Percentiles rank a stretch among this genome's conserved stretches.
phyloP scores from a whole-genome alignment of 2,888 invertebrate species.

The Apamea crenata region DNA sequence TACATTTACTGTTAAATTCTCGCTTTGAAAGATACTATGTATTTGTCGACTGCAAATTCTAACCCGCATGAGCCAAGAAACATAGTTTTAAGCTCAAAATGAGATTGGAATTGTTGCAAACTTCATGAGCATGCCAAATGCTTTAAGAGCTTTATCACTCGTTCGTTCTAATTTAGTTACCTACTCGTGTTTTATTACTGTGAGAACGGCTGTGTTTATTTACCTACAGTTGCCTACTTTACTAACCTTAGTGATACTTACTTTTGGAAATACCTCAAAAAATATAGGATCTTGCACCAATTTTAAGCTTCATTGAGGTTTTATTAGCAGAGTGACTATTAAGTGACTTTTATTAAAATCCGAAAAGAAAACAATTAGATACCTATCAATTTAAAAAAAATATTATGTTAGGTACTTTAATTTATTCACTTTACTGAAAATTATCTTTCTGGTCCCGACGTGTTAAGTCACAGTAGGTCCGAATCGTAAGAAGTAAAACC shows the following conservation, averaged over 20 bases:
- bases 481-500: not conserved
- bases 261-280: not conserved
- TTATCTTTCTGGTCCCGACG: not conserved
- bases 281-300: not conserved
- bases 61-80: constrained; percentile 61
- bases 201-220: constrained; percentile 3
- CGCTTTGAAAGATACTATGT: constrained; percentile 49
- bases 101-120: constrained; percentile 60
- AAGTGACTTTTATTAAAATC: not conserved
- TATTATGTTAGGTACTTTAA: not conserved
- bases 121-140: constrained; percentile 58
- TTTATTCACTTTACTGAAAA: not conserved
- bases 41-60: constrained; percentile 51
- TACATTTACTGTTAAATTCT: constrained; percentile 44
- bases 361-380: not conserved
- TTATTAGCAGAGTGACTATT: not conserved
- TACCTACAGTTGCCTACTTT: not conserved
- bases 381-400: too few relatives aligned
- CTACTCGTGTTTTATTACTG: constrained; percentile 30
- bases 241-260: not conserved
- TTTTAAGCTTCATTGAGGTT: not conserved
- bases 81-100: constrained; percentile 57
- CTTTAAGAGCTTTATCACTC: constrained; percentile 43
- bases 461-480: too few relatives aligned
- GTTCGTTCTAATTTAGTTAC: constrained; percentile 50